Evolutionary conservation across 2,888 invertebrate genomes (phyloP).

Genomic region (Microctonus aethiopoides): DNA sequence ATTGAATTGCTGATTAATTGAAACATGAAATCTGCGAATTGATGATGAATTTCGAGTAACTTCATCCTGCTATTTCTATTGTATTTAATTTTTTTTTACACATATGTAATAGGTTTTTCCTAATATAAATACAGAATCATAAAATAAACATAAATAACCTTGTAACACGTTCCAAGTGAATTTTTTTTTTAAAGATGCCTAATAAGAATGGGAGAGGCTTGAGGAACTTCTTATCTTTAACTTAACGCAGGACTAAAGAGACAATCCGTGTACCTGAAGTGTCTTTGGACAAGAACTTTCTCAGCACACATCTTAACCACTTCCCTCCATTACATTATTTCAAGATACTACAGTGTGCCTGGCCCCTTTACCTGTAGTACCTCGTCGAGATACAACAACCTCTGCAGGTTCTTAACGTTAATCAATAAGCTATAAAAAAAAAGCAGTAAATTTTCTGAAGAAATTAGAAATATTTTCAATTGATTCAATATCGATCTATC

Average conservation of each 20-base stretch:
- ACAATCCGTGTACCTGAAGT: slow-evolving; percentile 22
- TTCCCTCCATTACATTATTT: slow-evolving; percentile 16
- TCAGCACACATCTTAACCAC: not conserved
- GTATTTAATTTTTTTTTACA: not conserved
- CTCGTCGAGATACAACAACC: not conserved
- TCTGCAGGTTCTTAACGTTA: not conserved
- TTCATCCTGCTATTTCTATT: too few relatives aligned
- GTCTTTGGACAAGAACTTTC: slow-evolving; percentile 1
- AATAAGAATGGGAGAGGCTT: not conserved
- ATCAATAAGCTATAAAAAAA: not conserved
- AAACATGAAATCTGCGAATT: not conserved
- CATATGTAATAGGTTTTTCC: too few relatives aligned
- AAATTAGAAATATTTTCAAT: too few relatives aligned
- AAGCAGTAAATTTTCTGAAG: too few relatives aligned
- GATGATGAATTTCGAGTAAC: too few relatives aligned
- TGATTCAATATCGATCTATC: too few relatives aligned
- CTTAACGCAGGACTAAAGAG: slow-evolving; percentile 23
- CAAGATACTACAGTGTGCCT: slow-evolving; percentile 7
- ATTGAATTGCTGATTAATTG: too few relatives aligned
- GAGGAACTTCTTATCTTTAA: slow-evolving; percentile 8
- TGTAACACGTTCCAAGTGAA: slow-evolving; percentile 17
- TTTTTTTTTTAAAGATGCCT: slow-evolving; percentile 9
- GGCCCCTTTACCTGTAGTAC: not conserved
- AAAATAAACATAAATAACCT: slow-evolving; percentile 17
- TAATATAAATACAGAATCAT: not conserved